A percentile compares a stretch with the other conserved stretches of the same genome.
These are phyloP conservation scores for Mamestra configurata DNA, from an alignment of 1,140 invertebrate genomes.

Conservation along the genomic window DNA sequence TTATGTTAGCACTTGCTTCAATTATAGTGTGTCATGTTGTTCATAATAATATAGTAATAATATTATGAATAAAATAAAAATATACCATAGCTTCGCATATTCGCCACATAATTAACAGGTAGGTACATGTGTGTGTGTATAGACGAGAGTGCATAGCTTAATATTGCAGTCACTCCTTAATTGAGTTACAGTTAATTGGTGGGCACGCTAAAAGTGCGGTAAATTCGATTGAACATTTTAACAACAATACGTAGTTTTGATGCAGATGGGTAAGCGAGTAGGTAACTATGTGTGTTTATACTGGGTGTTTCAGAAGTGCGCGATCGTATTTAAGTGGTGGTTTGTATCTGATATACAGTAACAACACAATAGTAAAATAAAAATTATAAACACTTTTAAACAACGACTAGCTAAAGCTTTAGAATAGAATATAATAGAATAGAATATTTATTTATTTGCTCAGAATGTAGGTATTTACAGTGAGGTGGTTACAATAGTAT, in stretches of 20 bases:
- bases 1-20: no score
- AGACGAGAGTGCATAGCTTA: conserved; percentile 2
- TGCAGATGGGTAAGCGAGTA: neutral
- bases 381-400: no score
- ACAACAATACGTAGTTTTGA: neutral
- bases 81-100: neutral
- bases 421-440: no score
- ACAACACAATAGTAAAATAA: no score
- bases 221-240: neutral
- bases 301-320: no score
- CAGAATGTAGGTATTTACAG: no score
- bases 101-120: neutral
- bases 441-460: no score
- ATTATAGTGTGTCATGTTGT: neutral
- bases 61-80: no score
- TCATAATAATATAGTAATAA: neutral
- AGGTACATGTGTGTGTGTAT: neutral
- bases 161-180: conserved; percentile 11
- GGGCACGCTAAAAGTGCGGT: conserved; percentile 8
- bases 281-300: neutral
- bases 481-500: no score
- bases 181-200: conserved; percentile 4
- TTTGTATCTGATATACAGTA: no score
- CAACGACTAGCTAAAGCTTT: no score
- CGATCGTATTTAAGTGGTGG: no score